These are phyloP conservation scores for Gibbula magus DNA, from an alignment of 2,888 invertebrate genomes.

Conservation along the genomic window DNA sequence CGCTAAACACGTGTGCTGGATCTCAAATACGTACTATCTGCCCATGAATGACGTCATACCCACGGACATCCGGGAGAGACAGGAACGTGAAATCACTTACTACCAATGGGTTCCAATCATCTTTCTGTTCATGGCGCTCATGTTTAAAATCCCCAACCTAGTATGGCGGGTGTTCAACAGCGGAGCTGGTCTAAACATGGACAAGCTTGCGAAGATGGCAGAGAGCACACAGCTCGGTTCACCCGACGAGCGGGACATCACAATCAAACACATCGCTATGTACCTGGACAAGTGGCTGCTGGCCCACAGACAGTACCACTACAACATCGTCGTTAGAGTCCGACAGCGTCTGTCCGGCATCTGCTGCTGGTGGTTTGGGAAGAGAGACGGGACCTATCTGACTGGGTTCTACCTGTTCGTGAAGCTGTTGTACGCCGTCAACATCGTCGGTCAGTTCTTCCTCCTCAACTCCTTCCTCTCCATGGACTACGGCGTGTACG, in stretches of 20 bases:
- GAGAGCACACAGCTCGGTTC: constrained; percentile 60
- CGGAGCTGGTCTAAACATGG: constrained; percentile 62
- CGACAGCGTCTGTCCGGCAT: constrained; percentile 54
- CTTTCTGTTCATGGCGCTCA: constrained; percentile 63
- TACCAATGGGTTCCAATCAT: constrained; percentile 70
- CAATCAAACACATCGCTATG: constrained; percentile 54
- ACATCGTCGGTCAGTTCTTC: constrained; percentile 71
- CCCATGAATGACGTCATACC: constrained; percentile 63
- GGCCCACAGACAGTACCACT: constrained; percentile 60
- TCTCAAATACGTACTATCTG: constrained; percentile 67
- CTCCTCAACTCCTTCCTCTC: constrained; percentile 68
- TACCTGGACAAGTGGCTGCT: constrained; percentile 66
- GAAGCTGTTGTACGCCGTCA: constrained; percentile 66
- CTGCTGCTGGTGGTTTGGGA: constrained; percentile 64
- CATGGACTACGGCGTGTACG: constrained; percentile 64
- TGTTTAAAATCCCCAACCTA: constrained; percentile 65
- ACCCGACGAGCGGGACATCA: constrained; percentile 56
- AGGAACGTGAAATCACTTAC: constrained; percentile 61
- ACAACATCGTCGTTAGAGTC: constrained; percentile 56
- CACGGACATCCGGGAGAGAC: constrained; percentile 44
- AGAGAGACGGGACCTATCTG: constrained; percentile 67
- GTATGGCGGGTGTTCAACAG: constrained; percentile 60
- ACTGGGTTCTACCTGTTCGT: constrained; percentile 66
- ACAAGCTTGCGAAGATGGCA: constrained; percentile 58
- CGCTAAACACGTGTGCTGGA: constrained; percentile 64